Conservation (phyloP, 2,888 invertebrate genomes). For the Eilema griseolum region DNA sequence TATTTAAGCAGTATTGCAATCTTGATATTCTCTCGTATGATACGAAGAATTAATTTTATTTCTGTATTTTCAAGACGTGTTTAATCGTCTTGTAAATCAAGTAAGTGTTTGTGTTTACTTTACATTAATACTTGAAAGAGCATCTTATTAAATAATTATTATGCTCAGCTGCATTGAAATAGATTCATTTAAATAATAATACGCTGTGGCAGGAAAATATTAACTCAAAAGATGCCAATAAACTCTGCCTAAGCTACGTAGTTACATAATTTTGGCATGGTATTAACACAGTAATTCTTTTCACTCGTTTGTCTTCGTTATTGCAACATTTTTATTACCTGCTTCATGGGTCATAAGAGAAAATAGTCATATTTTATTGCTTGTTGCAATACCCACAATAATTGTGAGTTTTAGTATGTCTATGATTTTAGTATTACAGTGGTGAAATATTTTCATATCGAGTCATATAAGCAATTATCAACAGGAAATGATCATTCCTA, state of each 20-base stretch:
- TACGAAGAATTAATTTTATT: neutral
- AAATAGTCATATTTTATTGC: slow-evolving; percentile 8
- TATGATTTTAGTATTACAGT: slow-evolving; percentile 6
- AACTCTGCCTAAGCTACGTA: neutral
- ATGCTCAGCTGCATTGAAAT: neutral
- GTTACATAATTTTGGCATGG: slow-evolving; percentile 11
- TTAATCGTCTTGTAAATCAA: neutral
- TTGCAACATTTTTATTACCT: slow-evolving; percentile 15
- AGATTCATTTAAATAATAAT: neutral
- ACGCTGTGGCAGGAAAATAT: neutral
- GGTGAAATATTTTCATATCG: neutral
- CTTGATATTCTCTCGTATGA: neutral
- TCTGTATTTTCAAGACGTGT: neutral
- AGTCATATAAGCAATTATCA: neutral
- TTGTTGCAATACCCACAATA: neutral
- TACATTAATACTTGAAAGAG: neutral
- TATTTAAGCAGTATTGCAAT: neutral
- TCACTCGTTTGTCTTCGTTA: slow-evolving; percentile 35
- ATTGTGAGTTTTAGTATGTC: neutral
- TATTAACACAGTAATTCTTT: slow-evolving; percentile 25
- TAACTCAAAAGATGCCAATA: slow-evolving; percentile 23
- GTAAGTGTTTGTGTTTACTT: neutral
- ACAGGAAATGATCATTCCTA: neutral
- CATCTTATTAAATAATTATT: neutral
- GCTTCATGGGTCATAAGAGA: slow-evolving; percentile 6